Conservation (phyloP, 2,797 vertebrate species). For the Siniperca scherzeri region DNA sequence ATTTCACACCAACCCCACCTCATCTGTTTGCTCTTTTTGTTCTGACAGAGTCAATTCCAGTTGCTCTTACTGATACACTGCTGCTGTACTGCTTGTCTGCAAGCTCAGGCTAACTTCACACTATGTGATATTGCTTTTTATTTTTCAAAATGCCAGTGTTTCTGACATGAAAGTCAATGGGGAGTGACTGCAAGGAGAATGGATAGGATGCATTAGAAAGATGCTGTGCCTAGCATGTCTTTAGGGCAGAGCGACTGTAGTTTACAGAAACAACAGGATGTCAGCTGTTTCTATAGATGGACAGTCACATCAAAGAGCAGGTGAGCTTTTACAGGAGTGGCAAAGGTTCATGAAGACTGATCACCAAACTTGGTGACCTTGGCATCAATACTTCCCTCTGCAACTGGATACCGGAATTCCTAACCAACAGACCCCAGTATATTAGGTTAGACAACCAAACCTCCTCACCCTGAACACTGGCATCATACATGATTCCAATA, state of each 20-base stretch:
- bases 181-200: not conserved
- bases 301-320: not conserved
- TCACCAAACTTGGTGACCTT: not conserved
- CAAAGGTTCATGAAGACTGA: not conserved
- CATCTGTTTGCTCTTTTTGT: slow-evolving; percentile 20
- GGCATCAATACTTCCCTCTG: not conserved
- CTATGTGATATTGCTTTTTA: no score
- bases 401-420: not conserved
- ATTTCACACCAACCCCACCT: slow-evolving; percentile 27
- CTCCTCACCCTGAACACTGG: not conserved
- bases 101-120: not conserved
- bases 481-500: not conserved
- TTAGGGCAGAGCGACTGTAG: not conserved
- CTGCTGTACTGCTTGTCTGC: not conserved
- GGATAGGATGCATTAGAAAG: not conserved
- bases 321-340: not conserved
- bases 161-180: not conserved
- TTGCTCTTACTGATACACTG: slow-evolving; percentile 17
- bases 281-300: not conserved
- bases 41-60: slow-evolving; percentile 18
- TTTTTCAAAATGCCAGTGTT: not conserved
- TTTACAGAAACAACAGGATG: not conserved
- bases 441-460: not conserved
- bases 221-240: not conserved
- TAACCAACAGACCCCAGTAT: not conserved